These are phyloP conservation scores for Drosophila albomicans DNA, from an alignment of 1,140 invertebrate species.

Conservation along the genomic window DNA sequence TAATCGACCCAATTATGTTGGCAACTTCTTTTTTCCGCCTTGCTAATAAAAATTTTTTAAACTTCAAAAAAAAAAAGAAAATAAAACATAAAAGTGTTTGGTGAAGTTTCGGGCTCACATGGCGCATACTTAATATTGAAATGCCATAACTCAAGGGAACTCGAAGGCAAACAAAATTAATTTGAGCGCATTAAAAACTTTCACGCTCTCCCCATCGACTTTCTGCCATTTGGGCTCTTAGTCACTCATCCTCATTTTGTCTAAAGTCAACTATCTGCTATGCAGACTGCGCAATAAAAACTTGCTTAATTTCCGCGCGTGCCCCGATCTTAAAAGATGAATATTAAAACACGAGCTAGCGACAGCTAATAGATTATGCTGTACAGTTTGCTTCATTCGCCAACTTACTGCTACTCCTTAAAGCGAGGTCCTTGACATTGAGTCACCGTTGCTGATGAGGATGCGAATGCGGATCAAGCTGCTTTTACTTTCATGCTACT, in stretches of 20 bases:
- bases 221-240: neutral
- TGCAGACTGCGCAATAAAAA: constrained; percentile 45
- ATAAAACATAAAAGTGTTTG: constrained; percentile 61
- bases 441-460: constrained; percentile 4
- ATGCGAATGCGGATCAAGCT: constrained; percentile 16
- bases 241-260: no score
- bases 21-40: constrained; percentile 53
- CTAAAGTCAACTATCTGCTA: constrained; percentile 44
- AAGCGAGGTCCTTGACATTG: constrained; percentile 44
- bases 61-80: constrained; percentile 3
- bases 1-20: constrained; percentile 77
- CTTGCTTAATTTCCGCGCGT: constrained; percentile 45
- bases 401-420: constrained; percentile 4
- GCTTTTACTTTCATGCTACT: constrained; percentile 35
- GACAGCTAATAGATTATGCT: constrained; percentile 70
- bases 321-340: constrained; percentile 49
- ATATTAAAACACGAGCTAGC: constrained; percentile 56
- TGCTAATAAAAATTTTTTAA: constrained; percentile 46
- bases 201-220: neutral
- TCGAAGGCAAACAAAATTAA: constrained; percentile 68
- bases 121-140: constrained; percentile 62
- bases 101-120: constrained; percentile 54
- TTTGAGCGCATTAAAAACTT: constrained; percentile 72
- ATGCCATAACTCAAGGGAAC: constrained; percentile 71
- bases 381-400: constrained; percentile 32